Base-by-base conservation (phyloP, 2,888 invertebrate species). In the Eudasyphora cyanicolor region DNA sequence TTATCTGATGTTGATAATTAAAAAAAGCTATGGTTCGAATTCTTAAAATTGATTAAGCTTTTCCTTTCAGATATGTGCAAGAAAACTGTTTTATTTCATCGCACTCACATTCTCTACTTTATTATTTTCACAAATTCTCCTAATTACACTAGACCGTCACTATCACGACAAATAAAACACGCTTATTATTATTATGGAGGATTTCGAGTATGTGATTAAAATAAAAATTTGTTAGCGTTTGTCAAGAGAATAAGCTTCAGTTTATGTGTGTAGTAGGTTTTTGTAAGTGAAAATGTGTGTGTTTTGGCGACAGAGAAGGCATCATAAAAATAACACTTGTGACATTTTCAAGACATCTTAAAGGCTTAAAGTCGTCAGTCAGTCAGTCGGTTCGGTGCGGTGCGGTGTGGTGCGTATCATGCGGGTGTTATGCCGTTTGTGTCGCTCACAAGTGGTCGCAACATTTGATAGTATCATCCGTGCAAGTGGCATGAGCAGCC, bases 331-430 rank as follows among this genome's bases (percentile, higher is more conserved):
- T 38, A 49, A 49, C 76, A 81, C 81, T 81, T 81, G 73, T 69
- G 73, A 67, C 45, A 77, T 42, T 69, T 69, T 73, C 76, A 77
- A 81, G 76, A 29, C 57, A 69, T 69, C 81, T 81, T 76, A 69
- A 73, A 67, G 67, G 29, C 81, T 81, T 76, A 76, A 77, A 77
- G 49, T 67, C 67, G 73, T 32, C 51, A n/a, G n/a, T n/a, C n/a
- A n/a, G n/a, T n/a, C n/a, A n/a, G n/a, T n/a, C n/a, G n/a, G n/a
- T n/a, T n/a, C n/a, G n/a, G n/a, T n/a, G n/a, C n/a, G n/a, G n/a
- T n/a, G n/a, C n/a, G n/a, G n/a, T n/a, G n/a, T n/a, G n/a, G n/a
- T n/a, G n/a, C n/a, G n/a, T n/a, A 73, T 77, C 35, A 67, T 64
- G 38, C 21, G 64, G 29, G 6, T 17, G 60, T n/a, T 24, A 29